phyloP scores from a whole-genome alignment of 2,113 vertebrate genomes.

The Ancistrus triradiatus region DNA sequence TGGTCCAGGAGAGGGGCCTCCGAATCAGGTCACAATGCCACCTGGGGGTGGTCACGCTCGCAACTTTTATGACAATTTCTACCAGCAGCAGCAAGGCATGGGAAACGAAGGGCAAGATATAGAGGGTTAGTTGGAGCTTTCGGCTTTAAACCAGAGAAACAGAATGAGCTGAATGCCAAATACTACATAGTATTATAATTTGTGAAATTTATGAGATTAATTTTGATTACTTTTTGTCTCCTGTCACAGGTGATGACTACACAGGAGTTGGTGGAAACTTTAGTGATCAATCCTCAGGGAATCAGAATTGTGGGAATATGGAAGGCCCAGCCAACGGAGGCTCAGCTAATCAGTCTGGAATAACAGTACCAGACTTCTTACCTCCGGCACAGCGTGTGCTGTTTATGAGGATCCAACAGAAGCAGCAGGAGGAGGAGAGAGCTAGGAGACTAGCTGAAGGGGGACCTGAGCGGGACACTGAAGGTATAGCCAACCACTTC shows the following conservation, averaged over 20 bases:
- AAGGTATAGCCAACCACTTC: slow-evolving; percentile 77
- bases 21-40: slow-evolving; percentile 72
- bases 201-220: neutral
- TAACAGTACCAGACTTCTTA: slow-evolving; percentile 83
- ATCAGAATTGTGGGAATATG: slow-evolving; percentile 62
- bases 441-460: slow-evolving; percentile 81
- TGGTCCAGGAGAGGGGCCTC: slow-evolving; percentile 70
- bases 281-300: slow-evolving; percentile 57
- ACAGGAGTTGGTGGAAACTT: slow-evolving; percentile 58
- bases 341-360: slow-evolving; percentile 58
- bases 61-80: slow-evolving; percentile 85
- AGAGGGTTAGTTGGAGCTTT: slow-evolving; percentile 27
- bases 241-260: slow-evolving; percentile 68
- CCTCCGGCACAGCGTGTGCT: slow-evolving; percentile 87
- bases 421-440: slow-evolving; percentile 89
- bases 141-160: neutral
- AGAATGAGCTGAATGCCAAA: neutral
- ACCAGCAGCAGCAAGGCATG: slow-evolving; percentile 77
- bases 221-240: neutral
- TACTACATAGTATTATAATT: neutral
- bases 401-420: slow-evolving; percentile 92
- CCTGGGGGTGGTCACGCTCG: slow-evolving; percentile 67
- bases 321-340: slow-evolving; percentile 60
- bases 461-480: slow-evolving; percentile 73
- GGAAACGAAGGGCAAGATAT: slow-evolving; percentile 72